Conservation (phyloP, 2,888 invertebrate genomes). For the Chaetoderma sp. region DNA sequence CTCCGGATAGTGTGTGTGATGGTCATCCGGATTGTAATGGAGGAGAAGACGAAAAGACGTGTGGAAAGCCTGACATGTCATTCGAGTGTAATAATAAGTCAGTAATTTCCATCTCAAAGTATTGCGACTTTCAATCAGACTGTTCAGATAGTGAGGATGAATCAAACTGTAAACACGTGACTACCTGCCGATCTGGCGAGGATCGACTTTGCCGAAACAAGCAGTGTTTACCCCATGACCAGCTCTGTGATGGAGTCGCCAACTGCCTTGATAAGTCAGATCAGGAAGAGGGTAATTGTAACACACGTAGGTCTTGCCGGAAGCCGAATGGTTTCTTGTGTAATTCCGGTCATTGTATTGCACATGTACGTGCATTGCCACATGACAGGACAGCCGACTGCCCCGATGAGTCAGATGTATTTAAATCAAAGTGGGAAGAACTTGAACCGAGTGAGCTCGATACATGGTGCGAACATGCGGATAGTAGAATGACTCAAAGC, state of each 20-base stretch:
- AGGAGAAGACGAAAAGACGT: not conserved
- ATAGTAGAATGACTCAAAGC: not conserved
- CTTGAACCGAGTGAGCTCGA: not conserved
- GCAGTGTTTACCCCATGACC: not conserved
- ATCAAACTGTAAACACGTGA: not conserved
- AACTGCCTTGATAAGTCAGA: not conserved
- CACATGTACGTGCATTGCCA: not conserved
- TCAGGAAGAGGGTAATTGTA: not conserved
- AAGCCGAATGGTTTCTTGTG: conserved; percentile 1
- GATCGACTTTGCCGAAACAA: not conserved
- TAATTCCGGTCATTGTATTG: not conserved
- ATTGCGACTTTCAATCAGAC: not conserved
- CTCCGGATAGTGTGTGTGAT: not conserved
- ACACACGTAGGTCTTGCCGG: not conserved
- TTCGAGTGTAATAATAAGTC: not conserved
- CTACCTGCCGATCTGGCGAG: not conserved
- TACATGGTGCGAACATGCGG: too few species aligned
- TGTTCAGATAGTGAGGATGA: not conserved
- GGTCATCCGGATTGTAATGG: not conserved
- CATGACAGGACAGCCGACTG: not conserved
- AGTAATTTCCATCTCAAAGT: not conserved
- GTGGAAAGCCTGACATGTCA: not conserved
- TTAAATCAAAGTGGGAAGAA: not conserved
- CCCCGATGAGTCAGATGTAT: not conserved
- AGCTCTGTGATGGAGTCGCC: not conserved